These are phyloP conservation scores for Hippocampus kuda DNA, from an alignment of 2,797 vertebrate species.

Conservation along the genomic window DNA sequence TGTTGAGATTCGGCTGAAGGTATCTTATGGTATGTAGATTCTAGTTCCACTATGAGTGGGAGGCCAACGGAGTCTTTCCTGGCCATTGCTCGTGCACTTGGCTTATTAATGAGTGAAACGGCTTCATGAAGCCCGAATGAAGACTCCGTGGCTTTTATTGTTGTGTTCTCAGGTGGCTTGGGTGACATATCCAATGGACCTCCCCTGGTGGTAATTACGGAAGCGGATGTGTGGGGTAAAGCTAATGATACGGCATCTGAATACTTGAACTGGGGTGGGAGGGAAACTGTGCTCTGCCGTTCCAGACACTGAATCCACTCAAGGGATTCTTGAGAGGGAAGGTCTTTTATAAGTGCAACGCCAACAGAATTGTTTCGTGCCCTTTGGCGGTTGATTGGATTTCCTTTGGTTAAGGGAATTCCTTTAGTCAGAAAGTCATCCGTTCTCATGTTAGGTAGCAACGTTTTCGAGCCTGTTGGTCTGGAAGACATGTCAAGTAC, in stretches of 20 bases:
- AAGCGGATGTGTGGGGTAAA: slow-evolving; percentile 14
- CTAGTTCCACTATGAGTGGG: slow-evolving; percentile 50
- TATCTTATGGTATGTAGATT: not conserved
- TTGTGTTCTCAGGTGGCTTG: slow-evolving; percentile 24
- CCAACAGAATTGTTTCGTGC: slow-evolving; percentile 43
- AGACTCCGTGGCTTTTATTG: slow-evolving; percentile 9
- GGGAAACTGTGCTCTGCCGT: slow-evolving; percentile 17
- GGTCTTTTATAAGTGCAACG: slow-evolving; percentile 45
- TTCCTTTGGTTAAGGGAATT: slow-evolving; percentile 44
- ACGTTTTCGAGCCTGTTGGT: slow-evolving; percentile 7
- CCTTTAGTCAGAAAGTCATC: slow-evolving; percentile 22
- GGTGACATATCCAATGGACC: slow-evolving; percentile 59
- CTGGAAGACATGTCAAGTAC: slow-evolving; percentile 20
- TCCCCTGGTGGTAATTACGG: slow-evolving; percentile 53
- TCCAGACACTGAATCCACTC: slow-evolving; percentile 22
- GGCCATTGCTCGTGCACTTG: slow-evolving; percentile 33
- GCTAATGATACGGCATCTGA: slow-evolving; percentile 4
- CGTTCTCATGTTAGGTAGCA: slow-evolving; percentile 7
- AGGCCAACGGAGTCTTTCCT: slow-evolving; percentile 48
- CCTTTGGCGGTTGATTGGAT: slow-evolving; percentile 35
- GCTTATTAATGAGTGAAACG: slow-evolving; percentile 53
- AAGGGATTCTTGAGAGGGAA: slow-evolving; percentile 23
- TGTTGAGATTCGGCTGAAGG: slow-evolving; percentile 15
- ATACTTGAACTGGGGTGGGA: slow-evolving; percentile 15
- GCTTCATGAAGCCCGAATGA: slow-evolving; percentile 29